phyloP scores from a whole-genome alignment of 2,888 invertebrate genomes.

The Lithodes maja region DNA sequence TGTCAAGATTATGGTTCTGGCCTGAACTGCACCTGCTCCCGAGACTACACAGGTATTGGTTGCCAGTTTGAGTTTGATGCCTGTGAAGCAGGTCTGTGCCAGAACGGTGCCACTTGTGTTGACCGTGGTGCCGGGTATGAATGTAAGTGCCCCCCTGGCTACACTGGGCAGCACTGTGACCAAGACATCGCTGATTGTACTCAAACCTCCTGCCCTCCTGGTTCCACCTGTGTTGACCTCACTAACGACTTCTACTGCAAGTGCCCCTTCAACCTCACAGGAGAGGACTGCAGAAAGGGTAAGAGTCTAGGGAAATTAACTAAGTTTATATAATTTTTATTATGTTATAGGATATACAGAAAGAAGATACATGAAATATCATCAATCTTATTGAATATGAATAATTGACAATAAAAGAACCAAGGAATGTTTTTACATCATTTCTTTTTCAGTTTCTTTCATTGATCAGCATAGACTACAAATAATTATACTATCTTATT shows the following conservation, averaged over 20 bases:
- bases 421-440: too few species aligned
- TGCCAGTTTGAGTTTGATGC: slow-evolving; percentile 96
- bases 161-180: slow-evolving; percentile 87
- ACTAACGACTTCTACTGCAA: slow-evolving; percentile 95
- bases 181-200: slow-evolving; percentile 93
- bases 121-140: slow-evolving; percentile 90
- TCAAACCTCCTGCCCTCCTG: slow-evolving; percentile 94
- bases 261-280: slow-evolving; percentile 97
- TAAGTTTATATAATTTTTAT: too few species aligned
- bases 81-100: slow-evolving; percentile 89
- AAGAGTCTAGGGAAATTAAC: slow-evolving; percentile 74
- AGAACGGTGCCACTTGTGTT: slow-evolving; percentile 93
- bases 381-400: too few species aligned
- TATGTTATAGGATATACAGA: too few species aligned
- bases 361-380: too few species aligned
- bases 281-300: slow-evolving; percentile 97
- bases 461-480: too few species aligned
- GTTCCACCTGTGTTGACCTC: slow-evolving; percentile 92
- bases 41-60: slow-evolving; percentile 89
- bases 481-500: too few species aligned
- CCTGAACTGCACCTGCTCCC: slow-evolving; percentile 93
- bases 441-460: too few species aligned
- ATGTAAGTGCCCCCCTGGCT: slow-evolving; percentile 89
- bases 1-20: slow-evolving; percentile 97
- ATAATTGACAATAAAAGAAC: too few species aligned